phyloP scores from a whole-genome alignment of 2,113 vertebrate species.

The Mormoops blainvillei region DNA sequence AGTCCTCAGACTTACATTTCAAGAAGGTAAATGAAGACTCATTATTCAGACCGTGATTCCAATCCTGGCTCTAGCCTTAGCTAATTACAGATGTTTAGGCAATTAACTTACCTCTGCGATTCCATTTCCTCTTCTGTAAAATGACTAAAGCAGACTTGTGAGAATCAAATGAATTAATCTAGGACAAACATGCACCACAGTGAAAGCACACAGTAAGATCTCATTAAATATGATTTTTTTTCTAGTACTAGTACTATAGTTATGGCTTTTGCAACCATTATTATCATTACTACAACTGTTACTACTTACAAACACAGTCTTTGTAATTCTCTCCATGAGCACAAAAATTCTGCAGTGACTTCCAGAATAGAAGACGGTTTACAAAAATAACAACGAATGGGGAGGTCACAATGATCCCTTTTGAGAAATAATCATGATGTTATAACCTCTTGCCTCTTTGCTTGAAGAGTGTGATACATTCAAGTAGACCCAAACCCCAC shows the following conservation, averaged over 20 bases:
- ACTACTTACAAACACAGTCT: background rate
- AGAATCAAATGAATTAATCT: background rate
- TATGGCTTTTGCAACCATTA: background rate
- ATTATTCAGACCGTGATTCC: background rate
- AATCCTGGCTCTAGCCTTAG: background rate
- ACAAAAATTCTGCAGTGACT: background rate
- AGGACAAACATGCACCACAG: background rate
- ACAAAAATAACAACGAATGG: background rate
- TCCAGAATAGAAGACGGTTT: background rate
- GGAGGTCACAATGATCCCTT: background rate
- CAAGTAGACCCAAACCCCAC: background rate
- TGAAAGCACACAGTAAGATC: background rate
- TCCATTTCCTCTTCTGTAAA: background rate
- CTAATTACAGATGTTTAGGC: background rate
- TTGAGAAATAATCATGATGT: background rate
- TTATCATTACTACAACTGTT: background rate
- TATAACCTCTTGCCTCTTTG: background rate
- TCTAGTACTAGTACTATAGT: too few species aligned
- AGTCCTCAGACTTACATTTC: background rate
- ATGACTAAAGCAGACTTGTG: background rate
- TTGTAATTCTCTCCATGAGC: background rate
- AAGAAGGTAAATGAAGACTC: background rate
- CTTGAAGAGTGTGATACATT: background rate
- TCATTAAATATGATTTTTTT: background rate
- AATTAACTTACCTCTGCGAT: background rate